Conservation (phyloP, 2,888 invertebrate species). For the Panopea generosa region DNA sequence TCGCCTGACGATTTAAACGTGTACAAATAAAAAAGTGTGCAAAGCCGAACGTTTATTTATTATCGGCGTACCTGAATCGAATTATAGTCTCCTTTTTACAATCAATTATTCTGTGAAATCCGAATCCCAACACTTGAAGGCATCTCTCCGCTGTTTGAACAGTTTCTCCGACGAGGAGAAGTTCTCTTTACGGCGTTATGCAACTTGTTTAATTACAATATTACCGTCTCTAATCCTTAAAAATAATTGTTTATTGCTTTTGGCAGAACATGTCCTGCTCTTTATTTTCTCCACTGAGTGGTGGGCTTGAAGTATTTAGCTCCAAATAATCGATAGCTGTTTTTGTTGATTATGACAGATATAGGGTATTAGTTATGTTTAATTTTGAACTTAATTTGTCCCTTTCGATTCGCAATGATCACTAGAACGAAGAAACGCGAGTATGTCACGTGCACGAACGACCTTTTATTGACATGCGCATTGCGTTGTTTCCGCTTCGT, state of each 20-base stretch:
- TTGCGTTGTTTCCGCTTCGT: slow-evolving; percentile 51
- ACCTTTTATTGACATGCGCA: slow-evolving; percentile 59
- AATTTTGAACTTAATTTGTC: slow-evolving; percentile 57
- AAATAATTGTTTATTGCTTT: slow-evolving; percentile 57
- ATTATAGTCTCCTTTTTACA: neutral
- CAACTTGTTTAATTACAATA: slow-evolving; percentile 55
- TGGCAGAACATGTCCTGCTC: slow-evolving; percentile 21
- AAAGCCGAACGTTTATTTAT: slow-evolving; percentile 23
- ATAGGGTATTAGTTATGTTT: slow-evolving; percentile 45
- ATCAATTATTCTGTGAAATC: slow-evolving; percentile 17
- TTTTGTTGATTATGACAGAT: slow-evolving; percentile 48
- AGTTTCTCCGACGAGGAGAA: slow-evolving; percentile 4
- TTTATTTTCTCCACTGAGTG: slow-evolving; percentile 21
- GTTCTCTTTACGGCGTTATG: slow-evolving; percentile 29
- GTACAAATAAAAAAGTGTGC: slow-evolving; percentile 38
- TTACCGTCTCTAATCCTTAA: slow-evolving; percentile 27
- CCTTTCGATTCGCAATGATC: slow-evolving; percentile 45
- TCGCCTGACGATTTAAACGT: slow-evolving; percentile 9
- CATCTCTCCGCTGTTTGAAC: slow-evolving; percentile 32
- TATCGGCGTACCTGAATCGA: neutral
- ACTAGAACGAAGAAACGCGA: slow-evolving; percentile 48
- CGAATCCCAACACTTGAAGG: slow-evolving; percentile 29
- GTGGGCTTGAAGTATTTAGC: slow-evolving; percentile 36
- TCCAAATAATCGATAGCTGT: slow-evolving; percentile 45
- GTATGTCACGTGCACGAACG: slow-evolving; percentile 50